These are phyloP conservation scores for Enchytraeus crypticus DNA, from an alignment of 2,888 invertebrate species.

Conservation along the genomic window DNA sequence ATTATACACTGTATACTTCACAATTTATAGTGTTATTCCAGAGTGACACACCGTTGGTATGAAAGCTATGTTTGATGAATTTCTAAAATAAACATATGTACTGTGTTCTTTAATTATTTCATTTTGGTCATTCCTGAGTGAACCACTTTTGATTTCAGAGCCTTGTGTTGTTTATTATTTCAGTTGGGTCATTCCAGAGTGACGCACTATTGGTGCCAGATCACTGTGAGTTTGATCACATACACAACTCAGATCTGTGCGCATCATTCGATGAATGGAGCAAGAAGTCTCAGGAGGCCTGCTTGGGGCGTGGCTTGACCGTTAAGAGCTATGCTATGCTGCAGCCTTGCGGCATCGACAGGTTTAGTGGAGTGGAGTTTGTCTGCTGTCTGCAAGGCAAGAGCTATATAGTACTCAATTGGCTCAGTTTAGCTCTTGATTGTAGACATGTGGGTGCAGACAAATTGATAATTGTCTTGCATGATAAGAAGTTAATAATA, in stretches of 20 bases:
- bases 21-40: no score
- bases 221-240: conserved; percentile 95
- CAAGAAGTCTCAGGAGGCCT: conserved; percentile 54
- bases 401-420: no score
- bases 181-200: conserved; percentile 94
- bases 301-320: conserved; percentile 65
- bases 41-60: no score
- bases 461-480: no score
- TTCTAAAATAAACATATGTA: no score
- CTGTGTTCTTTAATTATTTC: not conserved
- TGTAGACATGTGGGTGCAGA: no score
- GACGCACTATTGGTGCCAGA: conserved; percentile 95
- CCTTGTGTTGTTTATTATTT: conserved; percentile 51
- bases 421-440: no score
- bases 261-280: conserved; percentile 76
- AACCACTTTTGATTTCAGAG: not conserved
- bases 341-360: conserved; percentile 88
- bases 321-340: conserved; percentile 93
- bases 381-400: conserved; percentile 81
- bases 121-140: conserved; percentile 58
- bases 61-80: no score
- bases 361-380: conserved; percentile 96
- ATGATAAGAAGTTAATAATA: no score
- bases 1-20: no score
- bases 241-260: conserved; percentile 92